Evolutionary conservation across 2,888 invertebrate species (phyloP).

Genomic region (Latrodectus elegans): DNA sequence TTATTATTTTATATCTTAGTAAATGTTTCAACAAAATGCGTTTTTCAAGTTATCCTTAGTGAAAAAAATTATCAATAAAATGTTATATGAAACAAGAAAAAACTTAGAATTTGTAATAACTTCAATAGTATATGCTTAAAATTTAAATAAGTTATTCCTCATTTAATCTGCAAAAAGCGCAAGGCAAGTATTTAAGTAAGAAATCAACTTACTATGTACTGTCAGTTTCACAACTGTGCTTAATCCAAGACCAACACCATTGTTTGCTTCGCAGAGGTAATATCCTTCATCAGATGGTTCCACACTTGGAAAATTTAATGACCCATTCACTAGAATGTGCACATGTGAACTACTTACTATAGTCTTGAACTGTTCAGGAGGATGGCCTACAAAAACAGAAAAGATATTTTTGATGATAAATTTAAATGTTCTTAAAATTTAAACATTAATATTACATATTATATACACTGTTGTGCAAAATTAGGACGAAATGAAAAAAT

Average conservation of each 20-base stretch:
- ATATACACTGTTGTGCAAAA: too few species aligned
- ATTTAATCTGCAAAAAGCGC: background rate
- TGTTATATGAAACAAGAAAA: too few species aligned
- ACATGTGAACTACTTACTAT: slow-evolving; percentile 78
- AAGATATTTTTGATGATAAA: background rate
- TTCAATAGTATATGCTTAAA: too few species aligned
- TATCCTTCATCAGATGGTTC: slow-evolving; percentile 96
- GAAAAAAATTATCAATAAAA: too few species aligned
- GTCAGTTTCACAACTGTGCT: slow-evolving; percentile 70
- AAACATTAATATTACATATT: too few species aligned
- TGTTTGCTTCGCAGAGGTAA: slow-evolving; percentile 77
- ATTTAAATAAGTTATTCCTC: background rate
- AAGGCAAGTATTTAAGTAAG: background rate
- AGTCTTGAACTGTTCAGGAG: slow-evolving; percentile 69
- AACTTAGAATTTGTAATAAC: too few species aligned
- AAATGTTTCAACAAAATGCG: too few species aligned
- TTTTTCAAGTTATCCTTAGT: too few species aligned
- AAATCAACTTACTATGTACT: slow-evolving; percentile 73
- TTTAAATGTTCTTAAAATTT: background rate
- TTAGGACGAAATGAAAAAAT: too few species aligned
- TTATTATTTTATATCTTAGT: too few species aligned
- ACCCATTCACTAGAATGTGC: slow-evolving; percentile 91
- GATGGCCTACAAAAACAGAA: slow-evolving; percentile 51
- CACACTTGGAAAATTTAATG: slow-evolving; percentile 90
- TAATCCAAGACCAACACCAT: slow-evolving; percentile 71